Evolutionary conservation across 2,888 invertebrate species (phyloP), one percentile per base, ranked within the genome.

Genomic region (Beris morrisii): DNA sequence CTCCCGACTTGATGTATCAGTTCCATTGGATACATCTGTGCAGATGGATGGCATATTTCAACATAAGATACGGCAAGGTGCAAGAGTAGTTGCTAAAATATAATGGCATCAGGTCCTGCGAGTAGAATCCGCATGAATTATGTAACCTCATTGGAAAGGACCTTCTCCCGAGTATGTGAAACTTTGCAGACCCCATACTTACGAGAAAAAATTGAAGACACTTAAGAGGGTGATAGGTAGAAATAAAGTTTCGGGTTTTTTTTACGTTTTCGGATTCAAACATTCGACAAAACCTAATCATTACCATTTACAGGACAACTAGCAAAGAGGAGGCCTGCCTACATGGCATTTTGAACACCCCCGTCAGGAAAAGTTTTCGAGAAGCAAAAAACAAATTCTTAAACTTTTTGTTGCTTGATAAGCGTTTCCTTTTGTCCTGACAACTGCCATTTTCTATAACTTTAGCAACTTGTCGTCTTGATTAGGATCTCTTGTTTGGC

Each of bases 361-460:
- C 57, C n/a, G 9, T 45, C 31, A 30, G n/a, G 7, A 38, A 55
- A 63, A 66, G 54, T 55, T 66, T 66, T 66, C 54, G 63, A 22
- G 44, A 63, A 38, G 38, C 1, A 38, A 38, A 38, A 48, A 61
- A 61, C 61, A 63, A 66, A 66, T 66, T 66, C 56, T 63, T 48
- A 46, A 66, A 66, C 55, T 66, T 22, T 66, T 66, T 59, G 54
- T 46, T 63, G 45, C 48, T 66, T 66, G 66, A 66, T 66, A 66
- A 66, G 66, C 55, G 55, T 59, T 59, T 59, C 59, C 54, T 59
- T 55, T 59, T 56, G 55, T 56, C 55, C 22, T 38, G 55, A 38
- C 55, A 56, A 56, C 32, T 56, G 55, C 55, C 43, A 56, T 56
- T 56, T 56, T 38, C 55, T 56, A 56, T 56, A 56, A 56, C 43